These are phyloP conservation scores for Fulica atra DNA, from an alignment of 2,113 vertebrate species.

Conservation along the genomic window DNA sequence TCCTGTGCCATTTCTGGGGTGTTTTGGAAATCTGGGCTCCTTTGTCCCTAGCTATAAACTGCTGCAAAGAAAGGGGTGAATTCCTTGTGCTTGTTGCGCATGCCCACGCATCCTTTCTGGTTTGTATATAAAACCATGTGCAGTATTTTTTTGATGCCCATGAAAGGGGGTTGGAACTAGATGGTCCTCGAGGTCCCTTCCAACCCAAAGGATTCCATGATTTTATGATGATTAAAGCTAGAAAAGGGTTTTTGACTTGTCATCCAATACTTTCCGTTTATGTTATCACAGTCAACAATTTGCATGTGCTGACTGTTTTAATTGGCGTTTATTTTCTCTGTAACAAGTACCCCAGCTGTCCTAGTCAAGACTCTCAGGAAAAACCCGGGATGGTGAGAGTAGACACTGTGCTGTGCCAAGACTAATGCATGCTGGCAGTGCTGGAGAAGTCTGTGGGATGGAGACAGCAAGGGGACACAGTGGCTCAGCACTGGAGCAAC, in stretches of 20 bases:
- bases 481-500: neutral
- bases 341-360: neutral
- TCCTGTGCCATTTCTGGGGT: neutral
- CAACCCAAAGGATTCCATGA: too few relatives aligned
- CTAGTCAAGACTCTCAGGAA: neutral
- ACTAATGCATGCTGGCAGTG: neutral
- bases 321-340: neutral
- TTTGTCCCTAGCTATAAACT: neutral
- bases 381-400: neutral
- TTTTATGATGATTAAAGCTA: neutral
- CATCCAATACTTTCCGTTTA: neutral
- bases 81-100: neutral
- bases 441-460: neutral
- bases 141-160: too few relatives aligned
- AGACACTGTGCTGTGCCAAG: neutral
- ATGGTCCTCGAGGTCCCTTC: too few relatives aligned
- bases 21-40: neutral
- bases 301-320: neutral
- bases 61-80: neutral
- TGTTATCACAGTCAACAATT: rapidly evolving
- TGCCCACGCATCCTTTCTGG: neutral
- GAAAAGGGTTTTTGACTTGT: neutral
- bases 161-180: too few relatives aligned
- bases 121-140: neutral
- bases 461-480: neutral